phyloP scores from a whole-genome alignment of 2,113 vertebrate species.

The Pterocles orientalis region DNA sequence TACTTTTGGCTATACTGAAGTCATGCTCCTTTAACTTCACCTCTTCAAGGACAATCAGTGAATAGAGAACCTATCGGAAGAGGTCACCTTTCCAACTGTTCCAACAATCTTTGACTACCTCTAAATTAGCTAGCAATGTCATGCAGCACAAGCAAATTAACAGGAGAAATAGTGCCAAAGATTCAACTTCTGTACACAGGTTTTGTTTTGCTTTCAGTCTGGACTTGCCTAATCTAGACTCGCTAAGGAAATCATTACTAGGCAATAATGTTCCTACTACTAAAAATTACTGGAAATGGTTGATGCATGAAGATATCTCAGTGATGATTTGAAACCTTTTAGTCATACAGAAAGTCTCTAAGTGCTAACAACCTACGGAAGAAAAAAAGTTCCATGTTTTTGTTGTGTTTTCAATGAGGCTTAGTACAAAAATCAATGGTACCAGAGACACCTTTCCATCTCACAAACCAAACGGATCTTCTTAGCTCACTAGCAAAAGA shows the following conservation, averaged over 20 bases:
- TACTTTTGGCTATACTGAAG: background rate
- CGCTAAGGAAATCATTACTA: background rate
- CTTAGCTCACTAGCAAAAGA: background rate
- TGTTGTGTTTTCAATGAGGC: background rate
- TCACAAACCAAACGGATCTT: background rate
- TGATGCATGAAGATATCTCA: background rate
- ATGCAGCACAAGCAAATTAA: background rate
- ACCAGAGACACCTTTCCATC: background rate
- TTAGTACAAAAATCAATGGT: background rate
- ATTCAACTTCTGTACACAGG: background rate
- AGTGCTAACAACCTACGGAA: background rate
- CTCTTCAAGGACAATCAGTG: background rate
- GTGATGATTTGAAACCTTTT: background rate
- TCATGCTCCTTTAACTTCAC: background rate
- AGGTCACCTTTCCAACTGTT: background rate
- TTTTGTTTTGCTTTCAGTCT: background rate
- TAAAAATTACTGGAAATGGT: background rate
- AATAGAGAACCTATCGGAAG: background rate
- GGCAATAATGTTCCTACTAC: background rate
- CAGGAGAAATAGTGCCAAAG: background rate
- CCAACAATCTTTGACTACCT: rapidly evolving
- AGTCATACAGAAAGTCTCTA: background rate
- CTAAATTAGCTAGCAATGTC: background rate
- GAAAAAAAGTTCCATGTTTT: background rate
- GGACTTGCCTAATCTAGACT: background rate